Evolutionary conservation across 2,797 vertebrate species (phyloP).

Genomic region (Martes flavigula): DNA sequence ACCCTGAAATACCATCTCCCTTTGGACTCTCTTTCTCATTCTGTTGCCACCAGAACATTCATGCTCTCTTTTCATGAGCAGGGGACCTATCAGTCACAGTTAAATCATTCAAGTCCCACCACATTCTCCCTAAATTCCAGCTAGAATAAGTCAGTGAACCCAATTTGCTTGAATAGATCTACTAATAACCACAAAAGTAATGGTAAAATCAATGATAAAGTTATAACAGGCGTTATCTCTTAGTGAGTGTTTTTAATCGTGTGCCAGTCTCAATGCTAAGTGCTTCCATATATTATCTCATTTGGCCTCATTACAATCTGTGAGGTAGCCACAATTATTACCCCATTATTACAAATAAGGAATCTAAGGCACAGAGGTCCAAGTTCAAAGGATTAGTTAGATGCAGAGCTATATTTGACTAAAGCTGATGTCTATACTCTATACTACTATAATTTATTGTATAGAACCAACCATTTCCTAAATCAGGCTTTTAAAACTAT

Average conservation of each 20-base stretch:
- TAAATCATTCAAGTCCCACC: not conserved
- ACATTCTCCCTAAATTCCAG: not conserved
- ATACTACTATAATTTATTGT: not conserved
- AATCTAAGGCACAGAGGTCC: not conserved
- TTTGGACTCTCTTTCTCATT: not conserved
- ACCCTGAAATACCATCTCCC: not conserved
- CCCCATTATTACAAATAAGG: not conserved
- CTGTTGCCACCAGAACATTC: not conserved
- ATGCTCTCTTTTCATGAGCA: not conserved
- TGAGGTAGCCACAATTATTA: not conserved
- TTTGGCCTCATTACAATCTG: not conserved
- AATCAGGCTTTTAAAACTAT: not conserved
- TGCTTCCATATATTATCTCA: not conserved
- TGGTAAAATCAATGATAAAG: not conserved
- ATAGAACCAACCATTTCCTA: not conserved
- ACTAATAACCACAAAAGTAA: not conserved
- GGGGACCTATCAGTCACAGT: not conserved
- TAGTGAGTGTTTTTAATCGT: not conserved
- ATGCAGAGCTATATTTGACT: not conserved
- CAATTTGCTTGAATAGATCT: not conserved
- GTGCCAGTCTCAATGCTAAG: not conserved
- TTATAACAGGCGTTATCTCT: not conserved
- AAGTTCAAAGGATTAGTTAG: not conserved
- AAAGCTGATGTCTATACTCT: not conserved
- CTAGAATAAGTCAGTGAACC: not conserved